phyloP scores from a whole-genome alignment of 2,888 invertebrate species.

The Hetaerina titia region DNA sequence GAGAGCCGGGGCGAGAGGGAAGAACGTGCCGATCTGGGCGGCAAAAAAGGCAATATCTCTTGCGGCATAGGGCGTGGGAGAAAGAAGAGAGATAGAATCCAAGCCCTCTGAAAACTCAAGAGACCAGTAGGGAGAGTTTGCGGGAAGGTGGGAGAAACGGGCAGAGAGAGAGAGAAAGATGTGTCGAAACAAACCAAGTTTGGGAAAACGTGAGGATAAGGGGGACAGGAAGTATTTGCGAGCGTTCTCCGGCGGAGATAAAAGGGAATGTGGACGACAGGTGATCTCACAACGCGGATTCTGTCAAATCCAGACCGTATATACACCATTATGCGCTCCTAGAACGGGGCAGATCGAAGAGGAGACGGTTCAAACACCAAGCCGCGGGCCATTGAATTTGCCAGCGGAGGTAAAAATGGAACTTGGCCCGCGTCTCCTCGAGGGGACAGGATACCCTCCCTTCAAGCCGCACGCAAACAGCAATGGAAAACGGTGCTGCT shows the following conservation, averaged over 20 bases:
- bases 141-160: background rate
- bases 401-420: background rate
- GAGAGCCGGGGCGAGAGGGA: background rate
- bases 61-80: background rate
- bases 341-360: background rate
- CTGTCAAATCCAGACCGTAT: background rate
- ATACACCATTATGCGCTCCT: background rate
- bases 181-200: background rate
- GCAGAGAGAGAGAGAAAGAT: background rate
- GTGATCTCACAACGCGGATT: background rate
- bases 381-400: background rate
- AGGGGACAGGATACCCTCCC: background rate
- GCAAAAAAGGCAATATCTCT: constrained; percentile 32
- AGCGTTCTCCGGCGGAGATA: background rate
- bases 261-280: background rate
- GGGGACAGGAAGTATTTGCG: background rate
- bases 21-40: background rate
- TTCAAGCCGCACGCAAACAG: background rate
- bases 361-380: background rate
- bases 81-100: background rate
- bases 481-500: background rate
- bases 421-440: background rate
- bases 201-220: background rate
- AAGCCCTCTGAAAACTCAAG: background rate
- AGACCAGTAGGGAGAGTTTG: background rate